A percentile compares a stretch with the other conserved stretches of the same genome.
Conservation (phyloP, 2,888 invertebrate species). For the Altica lythri region DNA sequence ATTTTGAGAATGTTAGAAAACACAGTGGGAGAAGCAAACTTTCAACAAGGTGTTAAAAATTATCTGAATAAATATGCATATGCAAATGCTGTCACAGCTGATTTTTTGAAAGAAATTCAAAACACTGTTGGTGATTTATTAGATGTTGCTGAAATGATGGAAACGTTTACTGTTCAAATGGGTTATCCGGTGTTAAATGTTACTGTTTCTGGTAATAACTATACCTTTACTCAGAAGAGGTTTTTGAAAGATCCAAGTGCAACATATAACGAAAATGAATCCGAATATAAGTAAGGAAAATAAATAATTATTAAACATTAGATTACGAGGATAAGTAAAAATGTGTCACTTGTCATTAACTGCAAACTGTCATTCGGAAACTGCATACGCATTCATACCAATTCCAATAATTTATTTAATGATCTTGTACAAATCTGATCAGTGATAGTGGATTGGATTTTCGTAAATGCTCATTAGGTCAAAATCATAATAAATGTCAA, state of each 20-base stretch:
- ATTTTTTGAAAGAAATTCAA: slow-evolving; percentile 73
- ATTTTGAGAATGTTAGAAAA: slow-evolving; percentile 87
- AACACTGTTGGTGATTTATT: slow-evolving; percentile 56
- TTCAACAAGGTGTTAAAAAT: slow-evolving; percentile 72
- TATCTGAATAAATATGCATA: slow-evolving; percentile 74
- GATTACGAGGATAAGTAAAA: no score
- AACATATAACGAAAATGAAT: slow-evolving; percentile 57
- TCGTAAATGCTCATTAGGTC: no score
- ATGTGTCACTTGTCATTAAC: no score
- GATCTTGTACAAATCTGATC: no score
- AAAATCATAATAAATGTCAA: no score
- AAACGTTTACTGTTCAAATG: slow-evolving; percentile 89
- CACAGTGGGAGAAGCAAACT: slow-evolving; percentile 73
- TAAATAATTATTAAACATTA: not conserved
- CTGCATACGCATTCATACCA: no score
- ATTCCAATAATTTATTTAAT: no score
- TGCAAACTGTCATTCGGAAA: no score
- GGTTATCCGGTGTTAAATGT: slow-evolving; percentile 81
- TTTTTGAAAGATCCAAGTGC: slow-evolving; percentile 74
- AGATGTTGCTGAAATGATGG: slow-evolving; percentile 64
- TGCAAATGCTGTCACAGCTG: slow-evolving; percentile 78
- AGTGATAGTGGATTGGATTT: no score
- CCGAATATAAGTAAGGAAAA: slow-evolving; percentile 56
- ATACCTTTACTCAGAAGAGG: slow-evolving; percentile 71
- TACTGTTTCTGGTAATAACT: slow-evolving; percentile 55